Base-by-base conservation (phyloP, 2,888 invertebrate species). In the Lycaena phlaeas region DNA sequence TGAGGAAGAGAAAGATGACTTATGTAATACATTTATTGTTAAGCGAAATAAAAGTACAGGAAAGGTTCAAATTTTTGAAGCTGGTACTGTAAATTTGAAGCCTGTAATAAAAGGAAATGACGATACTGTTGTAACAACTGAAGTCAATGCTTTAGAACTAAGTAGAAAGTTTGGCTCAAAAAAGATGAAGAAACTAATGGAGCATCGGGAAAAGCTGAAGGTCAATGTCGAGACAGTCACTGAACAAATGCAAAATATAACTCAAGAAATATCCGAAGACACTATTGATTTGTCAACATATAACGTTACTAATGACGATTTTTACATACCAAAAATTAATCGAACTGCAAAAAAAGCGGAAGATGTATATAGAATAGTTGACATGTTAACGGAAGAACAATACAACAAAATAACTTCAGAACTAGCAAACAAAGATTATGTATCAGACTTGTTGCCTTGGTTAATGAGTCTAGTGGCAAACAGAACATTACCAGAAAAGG, bases 91-190 rank as follows among this genome's bases (percentile, higher is more conserved):
- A 0, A 65, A 74, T n/a, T 12, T 79, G 1, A 71, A 70, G 52
- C 76, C 81, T 0, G 18, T 54, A 0, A 11, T 73, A 1, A 61
- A 59, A 43, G 50, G 47, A 0, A 56, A 66, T 1, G 61, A 60
- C 43, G 50, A 46, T 0, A 56, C 65, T 1, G n/a, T n/a, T n/a
- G 26, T 57, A 2, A 38, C 55, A 0, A 38, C 61, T 0, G 72
- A 81, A 11, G 68, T 63, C 0, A 75, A 68, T 12, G 53, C 60
- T 29, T 54, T 75, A 14, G 82, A 82, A 38, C 62, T 90, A 1
- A 87, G 87, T 34, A 87, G 88, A 52, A 84, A 88, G 48, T 90
- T 90, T 55, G 90, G 90, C 1, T 90, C 90, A 0, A 90, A 90
- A 48, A 87, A 79, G 54, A 73, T 75, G 0, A 89, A 87, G 56